Base-by-base conservation (phyloP, 2,113 vertebrate species). In the Atherinomorus stipes region DNA sequence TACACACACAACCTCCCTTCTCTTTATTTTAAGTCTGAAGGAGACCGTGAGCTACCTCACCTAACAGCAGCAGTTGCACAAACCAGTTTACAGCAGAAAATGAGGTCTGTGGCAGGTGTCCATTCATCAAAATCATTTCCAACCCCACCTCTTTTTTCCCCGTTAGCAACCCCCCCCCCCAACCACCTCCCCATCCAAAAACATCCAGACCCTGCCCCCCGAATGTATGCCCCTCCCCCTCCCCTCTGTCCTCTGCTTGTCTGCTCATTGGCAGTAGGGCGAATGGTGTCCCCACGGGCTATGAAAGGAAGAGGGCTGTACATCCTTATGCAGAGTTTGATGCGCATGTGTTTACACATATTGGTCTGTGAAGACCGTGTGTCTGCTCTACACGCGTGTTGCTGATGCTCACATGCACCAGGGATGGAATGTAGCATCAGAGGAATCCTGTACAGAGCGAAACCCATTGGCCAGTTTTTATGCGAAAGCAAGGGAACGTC, bases 41-140 rank as follows among this genome's bases (percentile, higher is more conserved):
- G 64, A 75, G 68, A 38, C 19, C 40, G 37, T 16, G 26, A 38
- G 50, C 56, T 72, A 38, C 31, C 60, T 4, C 51, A 57, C 52
- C 67, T 37, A 56, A 56, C 64, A 18, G 42, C 38, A 47, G 63
- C 44, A 45, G 56, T 4, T 2, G 23, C 71, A 53, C 19, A 71
- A 62, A 72, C 64, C 54, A 49, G 52, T 77, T 67, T 61, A 45
- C 3, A n/a, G 75, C 72, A 53, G 15, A 68, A 78, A 80, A 59
- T 54, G 23, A 44, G 59, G 53, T 71, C 61, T n/a, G 54, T 79
- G 86, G 44, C 89, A 89, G 81, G 75, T 86, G 75, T 80, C 76
- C 88, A 89, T 91, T 92, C 84, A 91, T 90, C 81, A 80, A 64
- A 84, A 58, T 62, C 71, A 51, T 71, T 54, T 56, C 40, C 52